These are phyloP conservation scores for Bombus waltoni DNA, from an alignment of 1,140 invertebrate genomes.

Conservation along the genomic window DNA sequence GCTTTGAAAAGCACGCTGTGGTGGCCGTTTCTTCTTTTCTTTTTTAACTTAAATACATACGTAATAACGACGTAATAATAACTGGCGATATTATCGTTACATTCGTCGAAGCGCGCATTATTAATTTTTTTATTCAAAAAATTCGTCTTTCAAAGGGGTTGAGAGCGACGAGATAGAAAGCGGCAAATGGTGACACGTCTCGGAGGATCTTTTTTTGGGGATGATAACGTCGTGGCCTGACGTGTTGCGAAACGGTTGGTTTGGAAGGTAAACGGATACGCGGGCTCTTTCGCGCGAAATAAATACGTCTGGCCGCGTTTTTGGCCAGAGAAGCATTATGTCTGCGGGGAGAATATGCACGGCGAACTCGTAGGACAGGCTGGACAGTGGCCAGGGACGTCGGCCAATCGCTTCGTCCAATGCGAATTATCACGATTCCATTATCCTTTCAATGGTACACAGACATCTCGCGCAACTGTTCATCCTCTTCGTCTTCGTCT, in stretches of 20 bases:
- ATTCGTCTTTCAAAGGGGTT: background rate
- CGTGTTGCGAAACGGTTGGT: constrained; percentile 52
- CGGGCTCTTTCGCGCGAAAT: constrained; percentile 68
- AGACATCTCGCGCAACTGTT: constrained; percentile 1
- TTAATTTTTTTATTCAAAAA: too few relatives aligned
- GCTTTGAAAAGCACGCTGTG: too few relatives aligned
- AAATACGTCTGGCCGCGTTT: constrained; percentile 75
- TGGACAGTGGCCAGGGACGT: constrained; percentile 73
- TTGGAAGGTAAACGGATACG: constrained; percentile 63
- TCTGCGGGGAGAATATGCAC: constrained; percentile 56
- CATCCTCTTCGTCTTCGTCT: background rate
- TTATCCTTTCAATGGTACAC: constrained; percentile 69
- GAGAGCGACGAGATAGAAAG: background rate
- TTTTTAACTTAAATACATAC: too few relatives aligned
- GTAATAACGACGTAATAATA: too few relatives aligned
- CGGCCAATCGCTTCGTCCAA: constrained; percentile 69
- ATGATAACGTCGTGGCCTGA: constrained; percentile 14
- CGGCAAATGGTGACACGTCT: background rate
- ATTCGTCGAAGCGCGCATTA: too few relatives aligned
- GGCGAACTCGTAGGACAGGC: constrained; percentile 48
- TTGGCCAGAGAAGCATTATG: constrained; percentile 69
- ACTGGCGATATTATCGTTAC: too few relatives aligned
- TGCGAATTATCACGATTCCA: constrained; percentile 67
- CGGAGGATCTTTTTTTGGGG: background rate
- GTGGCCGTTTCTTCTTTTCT: too few relatives aligned